Conservation (phyloP, 2,113 vertebrate species). For the Benitochromis conjunctus region DNA sequence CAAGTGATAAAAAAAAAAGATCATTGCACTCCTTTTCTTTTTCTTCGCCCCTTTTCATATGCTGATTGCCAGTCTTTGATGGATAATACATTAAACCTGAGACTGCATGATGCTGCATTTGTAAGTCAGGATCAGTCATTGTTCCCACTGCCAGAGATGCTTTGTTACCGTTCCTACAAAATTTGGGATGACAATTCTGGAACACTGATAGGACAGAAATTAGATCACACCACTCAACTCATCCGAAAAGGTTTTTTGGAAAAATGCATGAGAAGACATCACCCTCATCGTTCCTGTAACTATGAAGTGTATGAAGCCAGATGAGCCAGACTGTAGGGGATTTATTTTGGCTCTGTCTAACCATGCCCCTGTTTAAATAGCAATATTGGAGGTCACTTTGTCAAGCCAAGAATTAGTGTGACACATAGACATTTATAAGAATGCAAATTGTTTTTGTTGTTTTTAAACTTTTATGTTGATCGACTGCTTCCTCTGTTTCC, state of each 20-base stretch:
- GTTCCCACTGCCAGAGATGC: not conserved
- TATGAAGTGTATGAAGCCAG: not conserved
- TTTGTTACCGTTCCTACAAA: not conserved
- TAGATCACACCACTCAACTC: not conserved
- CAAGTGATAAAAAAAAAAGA: not conserved
- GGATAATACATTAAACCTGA: not conserved
- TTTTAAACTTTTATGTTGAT: not conserved
- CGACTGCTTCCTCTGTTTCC: not conserved
- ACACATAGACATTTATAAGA: not conserved
- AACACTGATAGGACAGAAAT: not conserved
- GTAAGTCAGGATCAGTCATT: not conserved
- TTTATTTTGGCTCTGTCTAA: not conserved
- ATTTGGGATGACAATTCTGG: not conserved
- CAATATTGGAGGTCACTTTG: not conserved
- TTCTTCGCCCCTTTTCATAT: not conserved
- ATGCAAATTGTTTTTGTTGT: not conserved
- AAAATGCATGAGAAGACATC: not conserved
- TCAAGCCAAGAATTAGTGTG: not conserved
- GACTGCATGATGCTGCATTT: not conserved
- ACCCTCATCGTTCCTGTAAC: not conserved
- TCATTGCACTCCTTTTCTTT: not conserved
- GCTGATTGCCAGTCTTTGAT: not conserved
- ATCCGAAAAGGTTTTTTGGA: not conserved
- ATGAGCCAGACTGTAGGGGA: not conserved
- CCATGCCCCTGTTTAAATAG: not conserved